Conservation (phyloP, 2,888 invertebrate genomes). For the Apodemia zela region DNA sequence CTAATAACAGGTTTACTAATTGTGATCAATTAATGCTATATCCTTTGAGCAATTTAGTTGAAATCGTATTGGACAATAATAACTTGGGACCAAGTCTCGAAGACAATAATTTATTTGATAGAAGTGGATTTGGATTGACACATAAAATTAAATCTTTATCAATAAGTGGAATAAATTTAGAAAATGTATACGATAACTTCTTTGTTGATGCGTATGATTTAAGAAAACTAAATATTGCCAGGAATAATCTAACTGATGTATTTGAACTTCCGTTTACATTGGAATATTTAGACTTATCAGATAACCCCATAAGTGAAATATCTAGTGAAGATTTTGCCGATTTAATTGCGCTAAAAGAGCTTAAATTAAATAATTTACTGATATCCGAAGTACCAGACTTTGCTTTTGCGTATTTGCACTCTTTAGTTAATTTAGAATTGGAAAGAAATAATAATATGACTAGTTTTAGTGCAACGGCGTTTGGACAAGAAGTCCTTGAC, state of each 20-base stretch:
- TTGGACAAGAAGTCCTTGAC: slow-evolving; percentile 58
- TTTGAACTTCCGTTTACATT: slow-evolving; percentile 80
- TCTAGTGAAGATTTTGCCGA: slow-evolving; percentile 69
- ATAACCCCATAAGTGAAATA: slow-evolving; percentile 76
- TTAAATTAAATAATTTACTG: slow-evolving; percentile 79
- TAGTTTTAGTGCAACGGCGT: slow-evolving; percentile 65
- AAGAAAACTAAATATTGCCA: slow-evolving; percentile 62
- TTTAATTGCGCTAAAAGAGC: slow-evolving; percentile 70
- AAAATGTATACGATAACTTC: slow-evolving; percentile 57
- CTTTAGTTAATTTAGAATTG: slow-evolving; percentile 72
- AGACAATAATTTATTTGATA: slow-evolving; percentile 55
- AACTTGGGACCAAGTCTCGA: slow-evolving; percentile 54
- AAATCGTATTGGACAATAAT: slow-evolving; percentile 67
- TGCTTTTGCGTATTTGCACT: slow-evolving; percentile 76
- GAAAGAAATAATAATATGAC: slow-evolving; percentile 77
- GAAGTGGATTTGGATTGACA: slow-evolving; percentile 59
- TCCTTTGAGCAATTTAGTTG: slow-evolving; percentile 53
- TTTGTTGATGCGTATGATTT: slow-evolving; percentile 68
- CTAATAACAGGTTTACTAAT: slow-evolving; percentile 60
- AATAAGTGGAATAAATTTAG: slow-evolving; percentile 52
- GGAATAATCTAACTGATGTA: slow-evolving; percentile 76
- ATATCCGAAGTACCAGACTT: slow-evolving; percentile 75
- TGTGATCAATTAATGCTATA: slow-evolving; percentile 61
- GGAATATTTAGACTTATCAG: slow-evolving; percentile 82
- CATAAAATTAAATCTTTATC: slow-evolving; percentile 53